Percentiles rank a stretch among this genome's conserved stretches.
Evolutionary conservation across 2,113 vertebrate genomes (phyloP).

Genomic region (Fregata magnificens): DNA sequence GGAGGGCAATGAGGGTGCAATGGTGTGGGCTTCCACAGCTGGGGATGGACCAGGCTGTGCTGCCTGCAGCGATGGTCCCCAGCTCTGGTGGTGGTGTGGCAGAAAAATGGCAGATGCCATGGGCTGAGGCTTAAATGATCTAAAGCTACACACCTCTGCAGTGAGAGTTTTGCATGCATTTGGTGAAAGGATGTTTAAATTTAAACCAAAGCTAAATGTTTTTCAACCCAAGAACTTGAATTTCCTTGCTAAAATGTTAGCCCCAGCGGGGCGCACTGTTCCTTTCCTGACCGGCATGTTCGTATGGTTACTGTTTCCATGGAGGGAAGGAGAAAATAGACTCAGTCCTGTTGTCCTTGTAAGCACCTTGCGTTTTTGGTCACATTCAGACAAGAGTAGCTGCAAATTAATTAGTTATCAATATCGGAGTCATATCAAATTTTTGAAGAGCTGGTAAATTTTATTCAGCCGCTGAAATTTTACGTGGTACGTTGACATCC

Average conservation of each 20-base stretch:
- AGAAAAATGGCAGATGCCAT: background rate
- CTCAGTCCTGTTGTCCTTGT: background rate
- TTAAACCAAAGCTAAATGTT: background rate
- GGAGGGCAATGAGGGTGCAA: background rate
- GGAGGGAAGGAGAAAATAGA: background rate
- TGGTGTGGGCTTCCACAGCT: background rate
- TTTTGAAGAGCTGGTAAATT: background rate
- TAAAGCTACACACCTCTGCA: background rate
- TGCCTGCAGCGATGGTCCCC: background rate
- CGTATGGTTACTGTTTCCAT: background rate
- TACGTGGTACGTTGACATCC: background rate
- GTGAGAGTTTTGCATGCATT: background rate
- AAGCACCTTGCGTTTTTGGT: background rate
- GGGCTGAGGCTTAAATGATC: background rate
- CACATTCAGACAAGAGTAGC: background rate
- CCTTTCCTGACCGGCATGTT: background rate
- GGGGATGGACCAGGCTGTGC: too few species aligned
- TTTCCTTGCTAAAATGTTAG: background rate
- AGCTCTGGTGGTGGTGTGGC: too few species aligned
- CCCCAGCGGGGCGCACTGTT: rapidly evolving
- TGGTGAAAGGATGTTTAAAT: background rate
- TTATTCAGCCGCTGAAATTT: background rate
- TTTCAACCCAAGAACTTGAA: background rate
- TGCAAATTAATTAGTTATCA: background rate
- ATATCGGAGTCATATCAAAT: background rate